Evolutionary conservation across 2,113 vertebrate species (phyloP), one percentile per base, ranked within the genome.

Genomic region (Sturnira hondurensis): DNA sequence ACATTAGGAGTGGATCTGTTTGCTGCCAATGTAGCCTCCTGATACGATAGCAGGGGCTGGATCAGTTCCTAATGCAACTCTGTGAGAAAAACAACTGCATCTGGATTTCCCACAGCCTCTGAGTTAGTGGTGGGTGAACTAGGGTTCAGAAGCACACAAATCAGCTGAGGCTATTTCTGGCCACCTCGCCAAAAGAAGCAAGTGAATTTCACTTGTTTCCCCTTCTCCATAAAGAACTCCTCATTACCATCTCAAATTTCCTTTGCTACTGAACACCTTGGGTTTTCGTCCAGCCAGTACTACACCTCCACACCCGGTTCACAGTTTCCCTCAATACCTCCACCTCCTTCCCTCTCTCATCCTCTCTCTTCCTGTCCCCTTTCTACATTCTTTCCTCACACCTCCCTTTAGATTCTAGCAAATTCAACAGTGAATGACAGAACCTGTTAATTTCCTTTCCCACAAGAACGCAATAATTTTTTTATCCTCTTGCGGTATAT

Each of bases 61-160:
- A 96, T 73, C 13, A 0, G 83, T 61, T 97, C 95, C 96, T 96
- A 94, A 97, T 85, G 96, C 26, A 52, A 45, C 89, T 97, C 74
- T 20, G 24, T 24, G 93, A 91, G 91, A 89, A 68, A 88, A 71
- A 68, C 87, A 54, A 89, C 89, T 43, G 84, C 94, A 84, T 96
- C 93, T 96, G 94, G 92, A 68, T 93, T 97, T 96, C 95, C 91
- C 89, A 87, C 82, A 83, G 93, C 65, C 86, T 94, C 89, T 0
- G 83, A 89, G 47, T 54, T 45, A 80, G 68, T 26, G 36, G 58
- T 83, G 76, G 93, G 91, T 86, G 89, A 96, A 84, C 82, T 36
- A 52, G 77, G 85, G 78, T 91, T 96, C 86, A 89, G 78, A 96
- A 91, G 38, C 92, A 78, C 65, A 73, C 52, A 76, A 67, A 77